Conservation (phyloP, 2,113 vertebrate genomes). For the Gorsachius goisagi region DNA sequence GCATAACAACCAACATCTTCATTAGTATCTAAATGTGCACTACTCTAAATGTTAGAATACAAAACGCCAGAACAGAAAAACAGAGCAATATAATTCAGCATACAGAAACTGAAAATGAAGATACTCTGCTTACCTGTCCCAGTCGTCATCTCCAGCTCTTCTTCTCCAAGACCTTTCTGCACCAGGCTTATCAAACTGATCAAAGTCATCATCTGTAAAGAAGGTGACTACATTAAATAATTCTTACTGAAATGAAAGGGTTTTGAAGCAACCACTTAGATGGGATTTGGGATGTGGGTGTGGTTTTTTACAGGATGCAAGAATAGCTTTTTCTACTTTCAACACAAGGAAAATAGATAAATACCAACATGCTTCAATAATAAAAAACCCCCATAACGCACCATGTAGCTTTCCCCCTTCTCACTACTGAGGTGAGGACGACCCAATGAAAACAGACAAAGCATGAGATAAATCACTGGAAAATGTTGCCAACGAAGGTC, state of each 20-base stretch:
- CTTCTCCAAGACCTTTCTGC: constrained; percentile 92
- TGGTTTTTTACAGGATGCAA: background rate
- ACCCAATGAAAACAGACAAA: background rate
- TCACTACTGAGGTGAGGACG: background rate
- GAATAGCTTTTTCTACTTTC: background rate
- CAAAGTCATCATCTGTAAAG: constrained; percentile 89
- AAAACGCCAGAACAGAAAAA: background rate
- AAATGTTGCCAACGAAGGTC: background rate
- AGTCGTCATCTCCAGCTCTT: constrained; percentile 88
- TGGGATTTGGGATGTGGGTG: background rate
- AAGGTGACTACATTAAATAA: constrained; percentile 11
- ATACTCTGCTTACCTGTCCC: constrained; percentile 82
- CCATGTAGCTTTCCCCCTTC: background rate
- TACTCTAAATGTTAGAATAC: background rate
- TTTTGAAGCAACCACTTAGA: background rate
- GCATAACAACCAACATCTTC: constrained; percentile 20
- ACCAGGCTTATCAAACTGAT: constrained; percentile 95
- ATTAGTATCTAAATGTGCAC: background rate
- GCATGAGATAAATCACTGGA: background rate
- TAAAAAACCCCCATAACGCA: background rate
- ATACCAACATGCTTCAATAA: background rate
- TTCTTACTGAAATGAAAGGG: background rate
- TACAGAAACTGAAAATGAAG: background rate
- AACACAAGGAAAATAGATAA: background rate
- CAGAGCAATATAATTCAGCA: background rate